These are phyloP conservation scores for Zygothrica quintamaculata DNA, from an alignment of 2,888 invertebrate species.

Conservation along the genomic window DNA sequence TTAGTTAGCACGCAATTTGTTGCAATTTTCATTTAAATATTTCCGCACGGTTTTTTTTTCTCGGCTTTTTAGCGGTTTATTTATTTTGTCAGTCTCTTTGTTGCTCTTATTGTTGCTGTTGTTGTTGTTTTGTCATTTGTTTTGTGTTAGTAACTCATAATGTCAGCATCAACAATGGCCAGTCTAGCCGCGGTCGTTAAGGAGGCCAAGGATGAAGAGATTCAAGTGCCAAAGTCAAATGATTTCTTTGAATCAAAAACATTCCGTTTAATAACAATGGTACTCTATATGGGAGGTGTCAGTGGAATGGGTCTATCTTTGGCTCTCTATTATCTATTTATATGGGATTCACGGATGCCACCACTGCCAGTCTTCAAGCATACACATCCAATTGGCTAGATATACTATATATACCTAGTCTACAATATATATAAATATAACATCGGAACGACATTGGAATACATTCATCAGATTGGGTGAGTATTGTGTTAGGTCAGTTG, in stretches of 20 bases:
- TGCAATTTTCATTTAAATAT: background rate
- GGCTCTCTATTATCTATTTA: slow-evolving; percentile 82
- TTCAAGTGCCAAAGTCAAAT: slow-evolving; percentile 73
- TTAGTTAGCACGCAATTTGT: slow-evolving; percentile 31
- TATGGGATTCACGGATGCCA: slow-evolving; percentile 84
- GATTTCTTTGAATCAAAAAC: slow-evolving; percentile 82
- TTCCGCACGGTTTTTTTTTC: slow-evolving; percentile 6
- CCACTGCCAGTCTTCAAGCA: slow-evolving; percentile 82
- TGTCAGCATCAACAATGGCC: slow-evolving; percentile 34
- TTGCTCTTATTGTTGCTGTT: too few species aligned
- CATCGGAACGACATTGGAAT: background rate
- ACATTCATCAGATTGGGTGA: slow-evolving; percentile 1
- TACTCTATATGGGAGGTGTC: slow-evolving; percentile 82
- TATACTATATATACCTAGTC: background rate
- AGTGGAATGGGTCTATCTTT: slow-evolving; percentile 82
- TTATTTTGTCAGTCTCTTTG: too few species aligned
- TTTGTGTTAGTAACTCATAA: too few species aligned
- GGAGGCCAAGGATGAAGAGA: slow-evolving; percentile 76
- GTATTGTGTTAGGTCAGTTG: slow-evolving; percentile 6
- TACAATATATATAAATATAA: too few species aligned
- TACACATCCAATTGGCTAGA: slow-evolving; percentile 81
- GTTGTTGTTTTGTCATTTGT: background rate
- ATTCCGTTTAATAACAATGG: slow-evolving; percentile 79
- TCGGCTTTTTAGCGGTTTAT: slow-evolving; percentile 9
- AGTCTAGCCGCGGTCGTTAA: slow-evolving; percentile 56